Conservation (phyloP, 92 coral and sea anemone species). For the Porites cylindrica region DNA sequence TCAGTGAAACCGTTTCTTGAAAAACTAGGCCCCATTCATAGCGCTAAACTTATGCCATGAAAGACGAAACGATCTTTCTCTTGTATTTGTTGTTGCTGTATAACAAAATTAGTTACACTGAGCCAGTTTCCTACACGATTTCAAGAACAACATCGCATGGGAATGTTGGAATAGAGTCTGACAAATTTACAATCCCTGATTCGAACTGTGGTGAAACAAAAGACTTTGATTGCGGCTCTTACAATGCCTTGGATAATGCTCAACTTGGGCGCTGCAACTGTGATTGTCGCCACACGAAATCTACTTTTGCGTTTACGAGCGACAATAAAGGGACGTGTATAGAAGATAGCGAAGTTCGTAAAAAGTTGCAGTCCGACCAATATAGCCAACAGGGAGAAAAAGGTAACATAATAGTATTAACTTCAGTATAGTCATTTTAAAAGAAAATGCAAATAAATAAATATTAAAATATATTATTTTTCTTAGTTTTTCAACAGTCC, state of each 20-base stretch:
- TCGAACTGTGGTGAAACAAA: background rate
- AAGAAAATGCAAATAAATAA: background rate
- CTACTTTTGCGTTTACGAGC: slow-evolving; percentile 12
- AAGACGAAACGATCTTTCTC: background rate
- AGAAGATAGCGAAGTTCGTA: background rate
- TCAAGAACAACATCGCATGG: slow-evolving; percentile 11
- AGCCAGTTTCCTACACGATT: background rate
- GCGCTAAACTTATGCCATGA: background rate
- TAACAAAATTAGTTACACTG: background rate
- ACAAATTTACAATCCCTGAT: slow-evolving; percentile 4
- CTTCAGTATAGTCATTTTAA: no score
- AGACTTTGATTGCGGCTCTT: background rate
- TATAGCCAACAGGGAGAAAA: slow-evolving; percentile 17
- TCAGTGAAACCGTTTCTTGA: no score
- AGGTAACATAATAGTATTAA: background rate
- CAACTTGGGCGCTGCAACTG: background rate
- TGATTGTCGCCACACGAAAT: background rate
- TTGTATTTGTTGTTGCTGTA: background rate
- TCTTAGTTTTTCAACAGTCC: no score
- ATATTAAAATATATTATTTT: background rate
- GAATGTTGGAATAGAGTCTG: background rate
- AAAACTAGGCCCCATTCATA: background rate
- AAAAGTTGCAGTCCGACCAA: slow-evolving; percentile 17
- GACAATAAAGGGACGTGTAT: slow-evolving; percentile 8
- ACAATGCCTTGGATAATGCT: background rate